phyloP scores from a whole-genome alignment of 2,113 vertebrate genomes.

The Scalopus aquaticus region DNA sequence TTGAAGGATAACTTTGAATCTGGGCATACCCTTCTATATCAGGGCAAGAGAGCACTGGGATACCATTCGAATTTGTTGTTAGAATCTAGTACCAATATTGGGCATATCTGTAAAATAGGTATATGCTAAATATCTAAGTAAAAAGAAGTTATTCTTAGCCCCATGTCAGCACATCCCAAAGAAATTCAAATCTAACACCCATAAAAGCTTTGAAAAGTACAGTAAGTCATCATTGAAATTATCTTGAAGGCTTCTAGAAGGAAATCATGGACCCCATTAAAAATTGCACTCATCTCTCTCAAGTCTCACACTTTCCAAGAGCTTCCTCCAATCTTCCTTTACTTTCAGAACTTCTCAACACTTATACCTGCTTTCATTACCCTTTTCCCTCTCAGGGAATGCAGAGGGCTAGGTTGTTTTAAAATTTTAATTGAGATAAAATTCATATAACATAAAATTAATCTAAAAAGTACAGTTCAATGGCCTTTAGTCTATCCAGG shows the following conservation, averaged over 20 bases:
- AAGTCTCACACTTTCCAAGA: not conserved
- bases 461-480: not conserved
- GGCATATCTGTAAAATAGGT: not conserved
- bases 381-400: not conserved
- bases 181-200: not conserved
- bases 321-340: not conserved
- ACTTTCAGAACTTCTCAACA: not conserved
- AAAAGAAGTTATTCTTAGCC: not conserved
- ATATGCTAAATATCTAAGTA: not conserved
- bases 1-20: conserved; percentile 29
- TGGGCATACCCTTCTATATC: not conserved
- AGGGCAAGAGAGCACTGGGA: not conserved
- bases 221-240: not conserved
- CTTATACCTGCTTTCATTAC: not conserved
- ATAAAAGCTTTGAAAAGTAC: not conserved
- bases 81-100: not conserved
- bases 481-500: not conserved
- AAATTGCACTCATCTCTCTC: not conserved
- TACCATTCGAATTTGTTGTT: conserved; percentile 23
- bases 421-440: not conserved
- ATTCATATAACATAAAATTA: not conserved
- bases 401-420: not conserved
- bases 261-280: not conserved
- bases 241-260: not conserved
- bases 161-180: not conserved